Evolutionary conservation across 2,113 vertebrate genomes (phyloP), one percentile per base, ranked within the genome.

Genomic region (Aythya baeri): DNA sequence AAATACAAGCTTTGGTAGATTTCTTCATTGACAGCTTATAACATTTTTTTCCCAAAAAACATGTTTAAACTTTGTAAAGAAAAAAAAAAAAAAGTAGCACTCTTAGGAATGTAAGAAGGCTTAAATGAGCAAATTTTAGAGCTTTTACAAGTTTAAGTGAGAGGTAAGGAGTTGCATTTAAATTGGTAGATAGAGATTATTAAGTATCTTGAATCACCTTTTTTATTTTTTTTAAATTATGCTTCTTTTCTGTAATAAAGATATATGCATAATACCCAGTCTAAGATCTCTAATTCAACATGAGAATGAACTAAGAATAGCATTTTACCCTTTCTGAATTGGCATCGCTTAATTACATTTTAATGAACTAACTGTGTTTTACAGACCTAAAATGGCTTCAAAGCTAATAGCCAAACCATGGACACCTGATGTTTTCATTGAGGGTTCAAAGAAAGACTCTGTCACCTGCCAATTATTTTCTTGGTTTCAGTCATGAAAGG

Each of bases 301-400:
- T 90, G 38, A 59, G 80, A 90, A 83, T 86, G 27, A 93, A 83
- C 38, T 89, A 78, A 94, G 79, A 79, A 66, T 44, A 62, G 16
- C 5, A 36, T 68, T 94, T 78, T 66, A 36, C 44, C 80, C 5
- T n/a, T 17, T 52, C 73, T 85, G 67, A 94, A 85, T 95, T 91
- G 89, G 49, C 36, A 66, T 89, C 86, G 31, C 9, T 29, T 95
- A 97, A 89, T 91, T 96, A 49, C 26, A 58, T 94, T 96, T 94
- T 93, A 95, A 95, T 82, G 57, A 87, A 81, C 75, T 93, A 83
- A 73, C 26, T 94, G 44, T 9, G 17, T 94, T 94, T 95, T 41
- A 52, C 17, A 73, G 66, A 21, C 62, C 22, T 79, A 29, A 87
- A 76, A 79, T 79, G 29, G 92, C 75, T 91, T 91, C 75, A 55